These are phyloP conservation scores for Entelurus aequoreus DNA, from an alignment of 2,113 vertebrate genomes.

Conservation along the genomic window DNA sequence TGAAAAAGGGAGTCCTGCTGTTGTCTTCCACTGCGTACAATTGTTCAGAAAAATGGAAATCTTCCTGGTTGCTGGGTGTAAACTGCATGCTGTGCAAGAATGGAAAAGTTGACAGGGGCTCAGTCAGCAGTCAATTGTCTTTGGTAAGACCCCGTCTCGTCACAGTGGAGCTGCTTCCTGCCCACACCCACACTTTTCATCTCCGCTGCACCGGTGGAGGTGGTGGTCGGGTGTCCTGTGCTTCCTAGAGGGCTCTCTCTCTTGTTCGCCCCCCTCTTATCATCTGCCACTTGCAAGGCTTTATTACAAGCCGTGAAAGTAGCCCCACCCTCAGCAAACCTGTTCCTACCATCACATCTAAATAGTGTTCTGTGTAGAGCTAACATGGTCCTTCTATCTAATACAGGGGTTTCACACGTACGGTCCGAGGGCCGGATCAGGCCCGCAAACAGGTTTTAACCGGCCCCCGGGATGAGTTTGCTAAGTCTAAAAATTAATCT, in stretches of 20 bases:
- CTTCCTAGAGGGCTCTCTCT: slow-evolving; percentile 49
- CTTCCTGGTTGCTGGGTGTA: not conserved
- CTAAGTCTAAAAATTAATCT: too few species aligned
- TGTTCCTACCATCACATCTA: slow-evolving; percentile 66
- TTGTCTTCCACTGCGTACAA: not conserved
- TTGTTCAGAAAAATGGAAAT: slow-evolving; percentile 1
- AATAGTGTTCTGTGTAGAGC: slow-evolving; percentile 67
- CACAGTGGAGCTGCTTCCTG: slow-evolving; percentile 25
- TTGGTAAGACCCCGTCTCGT: slow-evolving; percentile 11
- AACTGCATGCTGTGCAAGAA: not conserved
- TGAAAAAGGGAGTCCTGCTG: not conserved
- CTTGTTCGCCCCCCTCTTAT: slow-evolving; percentile 60
- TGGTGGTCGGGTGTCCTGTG: slow-evolving; percentile 46
- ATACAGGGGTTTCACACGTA: too few species aligned
- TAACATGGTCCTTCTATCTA: slow-evolving; percentile 46
- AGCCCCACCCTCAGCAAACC: slow-evolving; percentile 59
- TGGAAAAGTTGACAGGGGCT: slow-evolving; percentile 6
- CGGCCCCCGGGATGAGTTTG: too few species aligned
- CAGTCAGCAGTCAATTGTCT: slow-evolving; percentile 17
- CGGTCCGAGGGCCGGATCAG: too few species aligned
- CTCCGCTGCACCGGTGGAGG: slow-evolving; percentile 22
- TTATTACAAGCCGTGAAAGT: slow-evolving; percentile 68
- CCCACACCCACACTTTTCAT: slow-evolving; percentile 36
- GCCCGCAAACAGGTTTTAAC: too few species aligned
- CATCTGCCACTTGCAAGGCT: slow-evolving; percentile 78